Evolutionary conservation across 2,888 invertebrate genomes (phyloP).

Genomic region (Tipula vernalis): DNA sequence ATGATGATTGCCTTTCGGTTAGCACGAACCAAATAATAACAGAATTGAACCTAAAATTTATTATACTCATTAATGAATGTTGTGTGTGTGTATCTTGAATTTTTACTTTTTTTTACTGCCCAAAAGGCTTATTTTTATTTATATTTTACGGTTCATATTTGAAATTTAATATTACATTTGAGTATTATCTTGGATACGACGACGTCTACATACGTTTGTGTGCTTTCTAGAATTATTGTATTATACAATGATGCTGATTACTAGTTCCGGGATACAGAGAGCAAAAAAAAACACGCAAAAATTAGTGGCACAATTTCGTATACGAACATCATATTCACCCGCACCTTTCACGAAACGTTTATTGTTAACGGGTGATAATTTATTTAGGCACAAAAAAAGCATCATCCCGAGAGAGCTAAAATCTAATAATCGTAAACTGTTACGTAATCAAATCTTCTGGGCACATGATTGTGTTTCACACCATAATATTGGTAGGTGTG

Average conservation of each 20-base stretch:
- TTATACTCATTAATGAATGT: neutral
- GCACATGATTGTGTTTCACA: neutral
- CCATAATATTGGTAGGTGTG: neutral
- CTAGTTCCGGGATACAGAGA: neutral
- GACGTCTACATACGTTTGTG: neutral
- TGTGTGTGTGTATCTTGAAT: neutral
- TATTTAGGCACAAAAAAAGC: neutral
- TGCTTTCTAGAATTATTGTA: neutral
- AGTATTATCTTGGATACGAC: neutral
- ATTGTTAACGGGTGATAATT: neutral
- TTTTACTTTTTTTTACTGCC: neutral
- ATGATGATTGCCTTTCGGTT: conserved; percentile 4
- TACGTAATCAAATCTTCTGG: neutral
- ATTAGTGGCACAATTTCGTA: neutral
- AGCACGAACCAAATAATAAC: neutral
- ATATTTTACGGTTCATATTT: neutral
- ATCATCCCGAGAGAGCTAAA: neutral
- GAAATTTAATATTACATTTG: neutral
- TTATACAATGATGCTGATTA: neutral
- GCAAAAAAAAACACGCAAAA: neutral
- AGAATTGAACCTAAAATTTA: neutral
- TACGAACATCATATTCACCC: neutral
- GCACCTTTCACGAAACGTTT: neutral
- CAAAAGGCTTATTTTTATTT: conserved; percentile 4
- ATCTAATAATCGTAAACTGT: neutral